Evolutionary conservation across 2,888 invertebrate genomes (phyloP).

Genomic region (Luperina testacea): DNA sequence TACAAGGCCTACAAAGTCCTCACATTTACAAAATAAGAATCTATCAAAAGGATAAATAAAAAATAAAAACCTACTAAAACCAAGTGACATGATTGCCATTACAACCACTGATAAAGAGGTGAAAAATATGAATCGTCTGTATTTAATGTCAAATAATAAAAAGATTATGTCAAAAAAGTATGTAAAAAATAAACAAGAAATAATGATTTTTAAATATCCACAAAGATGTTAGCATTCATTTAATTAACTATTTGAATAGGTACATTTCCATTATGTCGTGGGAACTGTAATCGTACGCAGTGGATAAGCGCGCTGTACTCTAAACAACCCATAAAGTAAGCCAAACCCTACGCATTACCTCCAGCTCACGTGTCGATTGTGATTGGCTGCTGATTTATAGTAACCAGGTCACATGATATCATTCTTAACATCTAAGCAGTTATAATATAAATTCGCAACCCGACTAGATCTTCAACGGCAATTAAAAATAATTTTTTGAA

Average conservation of each 20-base stretch:
- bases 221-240: slow-evolving; percentile 9
- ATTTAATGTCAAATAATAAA: no score
- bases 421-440: slow-evolving; percentile 46
- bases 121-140: no score
- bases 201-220: slow-evolving; percentile 11
- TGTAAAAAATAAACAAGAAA: no score
- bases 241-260: slow-evolving; percentile 11
- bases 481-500: neutral
- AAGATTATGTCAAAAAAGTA: no score
- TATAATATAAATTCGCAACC: slow-evolving; percentile 6
- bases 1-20: no score
- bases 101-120: no score
- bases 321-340: slow-evolving; percentile 33
- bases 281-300: slow-evolving; percentile 19
- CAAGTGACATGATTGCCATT: no score
- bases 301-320: slow-evolving; percentile 37
- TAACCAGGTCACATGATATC: slow-evolving; percentile 61
- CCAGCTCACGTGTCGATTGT: slow-evolving; percentile 52
- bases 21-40: no score
- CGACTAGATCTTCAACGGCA: neutral
- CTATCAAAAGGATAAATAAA: no score
- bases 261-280: slow-evolving; percentile 23
- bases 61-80: no score
- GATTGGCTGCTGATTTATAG: slow-evolving; percentile 61
- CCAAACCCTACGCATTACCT: slow-evolving; percentile 54